These are phyloP conservation scores for Galemys pyrenaicus DNA, from an alignment of 2,113 vertebrate species.

Conservation along the genomic window DNA sequence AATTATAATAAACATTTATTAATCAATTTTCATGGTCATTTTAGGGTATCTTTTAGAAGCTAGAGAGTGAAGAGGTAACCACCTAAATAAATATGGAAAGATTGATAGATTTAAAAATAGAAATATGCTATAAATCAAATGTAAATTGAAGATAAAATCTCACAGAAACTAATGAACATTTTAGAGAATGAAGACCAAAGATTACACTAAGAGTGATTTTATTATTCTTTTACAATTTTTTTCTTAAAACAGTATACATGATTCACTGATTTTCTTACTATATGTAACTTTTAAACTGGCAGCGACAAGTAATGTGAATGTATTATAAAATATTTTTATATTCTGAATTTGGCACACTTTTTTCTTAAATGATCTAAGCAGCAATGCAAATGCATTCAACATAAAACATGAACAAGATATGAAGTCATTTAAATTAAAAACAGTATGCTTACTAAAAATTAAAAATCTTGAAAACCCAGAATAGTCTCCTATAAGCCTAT, in stretches of 20 bases:
- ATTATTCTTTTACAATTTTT: background rate
- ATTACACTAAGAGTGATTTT: background rate
- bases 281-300: background rate
- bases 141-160: background rate
- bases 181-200: background rate
- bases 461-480: background rate
- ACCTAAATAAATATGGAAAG: background rate
- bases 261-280: background rate
- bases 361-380: background rate
- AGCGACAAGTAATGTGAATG: background rate
- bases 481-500: background rate
- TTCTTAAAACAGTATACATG: background rate
- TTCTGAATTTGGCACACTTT: background rate
- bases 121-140: background rate
- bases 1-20: background rate
- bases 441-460: slow-evolving; percentile 15
- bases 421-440: slow-evolving; percentile 33
- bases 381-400: background rate
- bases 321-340: background rate
- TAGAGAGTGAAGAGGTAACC: background rate
- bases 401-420: background rate
- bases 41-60: background rate
- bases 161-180: background rate
- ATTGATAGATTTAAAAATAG: background rate
- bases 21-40: background rate